Conservation (phyloP, 2,797 vertebrate genomes). For the Pangasius larnaudii region DNA sequence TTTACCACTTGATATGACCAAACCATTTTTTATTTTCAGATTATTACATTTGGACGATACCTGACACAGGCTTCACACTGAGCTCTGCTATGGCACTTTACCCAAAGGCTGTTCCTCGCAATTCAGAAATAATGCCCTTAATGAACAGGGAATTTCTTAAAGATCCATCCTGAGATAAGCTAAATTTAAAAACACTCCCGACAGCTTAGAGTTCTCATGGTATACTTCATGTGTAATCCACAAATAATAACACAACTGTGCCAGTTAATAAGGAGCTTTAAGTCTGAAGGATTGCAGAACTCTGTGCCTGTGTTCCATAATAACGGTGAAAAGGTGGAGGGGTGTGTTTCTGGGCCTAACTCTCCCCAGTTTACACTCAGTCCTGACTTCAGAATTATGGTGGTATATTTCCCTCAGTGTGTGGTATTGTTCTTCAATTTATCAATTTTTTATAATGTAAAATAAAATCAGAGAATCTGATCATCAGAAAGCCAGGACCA, state of each 20-base stretch:
- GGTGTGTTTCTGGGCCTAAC: not conserved
- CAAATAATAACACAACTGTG: conserved; percentile 16
- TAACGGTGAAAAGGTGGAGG: not conserved
- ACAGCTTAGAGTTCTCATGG: not conserved
- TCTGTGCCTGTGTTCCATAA: not conserved
- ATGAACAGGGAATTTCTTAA: not conserved
- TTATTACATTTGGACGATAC: too few species aligned
- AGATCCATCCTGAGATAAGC: not conserved
- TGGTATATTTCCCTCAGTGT: not conserved
- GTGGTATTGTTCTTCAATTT: too few species aligned
- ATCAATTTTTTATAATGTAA: not conserved
- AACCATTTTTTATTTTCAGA: too few species aligned
- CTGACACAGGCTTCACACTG: too few species aligned
- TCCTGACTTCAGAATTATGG: conserved; percentile 1
- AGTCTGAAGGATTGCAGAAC: conserved; percentile 3
- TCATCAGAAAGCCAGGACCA: not conserved
- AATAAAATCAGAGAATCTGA: not conserved
- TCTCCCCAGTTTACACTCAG: conserved; percentile 5
- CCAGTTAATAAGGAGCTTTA: not conserved
- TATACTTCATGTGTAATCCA: conserved; percentile 18
- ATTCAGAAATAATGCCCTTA: not conserved
- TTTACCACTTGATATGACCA: not conserved
- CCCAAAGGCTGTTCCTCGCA: not conserved
- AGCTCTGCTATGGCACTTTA: too few species aligned
- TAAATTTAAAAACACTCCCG: not conserved